Evolutionary conservation across 2,888 invertebrate genomes (phyloP).

Genomic region (Danaus chrysippus): DNA sequence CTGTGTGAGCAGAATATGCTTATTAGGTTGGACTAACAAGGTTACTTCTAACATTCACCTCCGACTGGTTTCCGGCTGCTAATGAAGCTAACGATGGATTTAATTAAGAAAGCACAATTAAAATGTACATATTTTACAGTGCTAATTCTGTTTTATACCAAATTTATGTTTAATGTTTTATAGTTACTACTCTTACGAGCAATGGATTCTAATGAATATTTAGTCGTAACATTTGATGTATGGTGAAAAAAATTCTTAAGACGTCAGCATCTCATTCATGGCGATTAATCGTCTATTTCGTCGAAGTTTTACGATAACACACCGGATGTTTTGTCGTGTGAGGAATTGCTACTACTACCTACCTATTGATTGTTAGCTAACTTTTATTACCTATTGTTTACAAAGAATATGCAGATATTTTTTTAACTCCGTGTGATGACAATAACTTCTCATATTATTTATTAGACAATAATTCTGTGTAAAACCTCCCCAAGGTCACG

Average conservation of each 20-base stretch:
- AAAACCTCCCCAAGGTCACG: conserved; percentile 23
- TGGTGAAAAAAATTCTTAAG: conserved; percentile 31
- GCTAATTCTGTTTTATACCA: conserved; percentile 8
- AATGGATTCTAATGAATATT: background rate
- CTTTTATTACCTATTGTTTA: conserved; percentile 18
- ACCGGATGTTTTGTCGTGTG: conserved; percentile 70
- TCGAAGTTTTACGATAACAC: conserved; percentile 61
- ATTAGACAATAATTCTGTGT: conserved; percentile 10
- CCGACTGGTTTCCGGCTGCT: conserved; percentile 24
- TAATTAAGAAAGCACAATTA: conserved; percentile 20
- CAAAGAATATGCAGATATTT: background rate
- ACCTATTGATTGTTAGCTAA: conserved; percentile 34
- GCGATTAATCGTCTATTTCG: conserved; percentile 52
- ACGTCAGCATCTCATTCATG: conserved; percentile 50
- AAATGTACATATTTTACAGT: conserved; percentile 15
- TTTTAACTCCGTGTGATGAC: background rate
- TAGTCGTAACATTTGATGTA: background rate
- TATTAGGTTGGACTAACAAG: conserved; percentile 29
- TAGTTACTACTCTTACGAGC: conserved; percentile 16
- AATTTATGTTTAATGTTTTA: conserved; percentile 6
- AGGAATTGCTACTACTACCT: conserved; percentile 56
- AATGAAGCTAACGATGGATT: conserved; percentile 24
- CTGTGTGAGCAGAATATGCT: conserved; percentile 33
- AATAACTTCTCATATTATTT: background rate
- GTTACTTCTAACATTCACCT: conserved; percentile 26